These are phyloP conservation scores for Cygnus buccinator DNA, from an alignment of 2,113 vertebrate species.

Conservation along the genomic window DNA sequence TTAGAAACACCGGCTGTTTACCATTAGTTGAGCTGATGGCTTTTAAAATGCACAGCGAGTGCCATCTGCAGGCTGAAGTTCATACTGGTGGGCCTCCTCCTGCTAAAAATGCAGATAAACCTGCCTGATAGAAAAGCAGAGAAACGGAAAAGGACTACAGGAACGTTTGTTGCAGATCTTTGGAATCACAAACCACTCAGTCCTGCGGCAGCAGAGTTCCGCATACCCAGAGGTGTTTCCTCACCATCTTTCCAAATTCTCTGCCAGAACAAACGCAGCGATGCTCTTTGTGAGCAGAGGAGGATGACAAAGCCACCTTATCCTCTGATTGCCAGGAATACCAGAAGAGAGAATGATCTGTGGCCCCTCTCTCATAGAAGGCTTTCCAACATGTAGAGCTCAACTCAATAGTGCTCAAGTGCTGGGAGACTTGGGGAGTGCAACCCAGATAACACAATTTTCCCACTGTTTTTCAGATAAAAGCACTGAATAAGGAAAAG, in stretches of 20 bases:
- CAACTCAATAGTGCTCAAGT: fast-evolving
- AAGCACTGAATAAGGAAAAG: not conserved
- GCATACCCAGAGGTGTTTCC: not conserved
- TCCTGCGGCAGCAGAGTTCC: not conserved
- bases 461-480: not conserved
- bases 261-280: not conserved
- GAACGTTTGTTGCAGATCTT: not conserved
- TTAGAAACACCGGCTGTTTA: not conserved
- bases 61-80: constrained; percentile 74
- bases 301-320: not conserved
- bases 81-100: not conserved
- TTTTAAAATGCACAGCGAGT: constrained; percentile 31
- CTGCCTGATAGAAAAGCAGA: fast-evolving
- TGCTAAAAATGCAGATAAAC: fast-evolving
- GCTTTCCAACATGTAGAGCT: not conserved
- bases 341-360: not conserved
- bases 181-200: not conserved
- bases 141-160: not conserved
- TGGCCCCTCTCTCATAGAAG: not conserved
- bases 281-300: not conserved
- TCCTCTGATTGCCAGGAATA: fast-evolving
- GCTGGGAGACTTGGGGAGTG: not conserved
- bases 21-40: not conserved
- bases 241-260: not conserved
- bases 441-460: not conserved